Evolutionary conservation across 2,113 vertebrate species (phyloP), one percentile per base, ranked within the genome.

Genomic region (Lophura nycthemera): DNA sequence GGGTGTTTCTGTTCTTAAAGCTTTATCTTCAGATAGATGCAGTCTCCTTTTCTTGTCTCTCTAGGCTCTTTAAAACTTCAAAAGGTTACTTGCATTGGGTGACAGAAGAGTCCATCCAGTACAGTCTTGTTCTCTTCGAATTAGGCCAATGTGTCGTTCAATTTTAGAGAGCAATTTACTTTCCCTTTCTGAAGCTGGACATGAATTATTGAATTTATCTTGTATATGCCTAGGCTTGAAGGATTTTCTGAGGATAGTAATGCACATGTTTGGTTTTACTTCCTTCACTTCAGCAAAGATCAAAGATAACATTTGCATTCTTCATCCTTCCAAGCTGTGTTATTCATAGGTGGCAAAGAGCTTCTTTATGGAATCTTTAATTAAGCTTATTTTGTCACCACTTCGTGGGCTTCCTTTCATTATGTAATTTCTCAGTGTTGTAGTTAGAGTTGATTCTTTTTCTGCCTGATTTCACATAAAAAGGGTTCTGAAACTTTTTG

Each of bases 151-250:
- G 12, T 77, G 43, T 38, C 64, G 92, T 95, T 95, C 73, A 75
- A 4, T 90, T 84, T 72, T 63, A 82, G 56, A 90, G 14, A 43
- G 24, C 61, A n/a, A 47, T 63, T 32, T 19, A 6, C 32, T 29
- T 69, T 34, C 48, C 20, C 21, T 87, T 92, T 88, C 38, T 83
- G 63, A 65, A 75, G 8, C 63, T 86, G 32, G 50, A 47, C 25
- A 71, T 78, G 38, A 89, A 87, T 91, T 90, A 96, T 57, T 95
- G n/a, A 96, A 81, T 90, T 93, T 94, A 36, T 89, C 80, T 84
- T 75, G 18, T 57, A 79, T 22, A 72, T 91, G n/a, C 11, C 25
- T 83, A 74, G 57, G 21, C n/a, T 88, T 59, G 76, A 80, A 94
- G 66, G 8, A 56, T 83, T 91, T 96, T 81, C 36, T 59, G 57